Evolutionary conservation across 1,140 invertebrate genomes (phyloP).

Genomic region (Hydropsyche tenuis): DNA sequence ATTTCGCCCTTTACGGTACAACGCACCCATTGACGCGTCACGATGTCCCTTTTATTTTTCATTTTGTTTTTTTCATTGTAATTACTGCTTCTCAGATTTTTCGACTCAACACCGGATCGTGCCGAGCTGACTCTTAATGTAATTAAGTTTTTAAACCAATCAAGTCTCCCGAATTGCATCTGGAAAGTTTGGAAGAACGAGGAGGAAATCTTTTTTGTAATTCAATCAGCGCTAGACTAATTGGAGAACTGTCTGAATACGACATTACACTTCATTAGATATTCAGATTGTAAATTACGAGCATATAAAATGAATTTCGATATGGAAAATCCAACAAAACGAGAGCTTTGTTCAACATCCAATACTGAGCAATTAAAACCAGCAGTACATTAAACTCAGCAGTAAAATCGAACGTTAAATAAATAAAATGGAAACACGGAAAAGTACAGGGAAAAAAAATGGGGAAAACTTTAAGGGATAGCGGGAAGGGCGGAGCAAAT

Average conservation of each 20-base stretch:
- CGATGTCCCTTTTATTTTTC: conserved; percentile 19
- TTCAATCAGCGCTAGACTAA: conserved; percentile 49
- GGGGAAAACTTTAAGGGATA: conserved; percentile 11
- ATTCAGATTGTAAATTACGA: neutral
- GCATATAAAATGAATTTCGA: too few relatives aligned
- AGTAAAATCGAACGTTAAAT: conserved; percentile 17
- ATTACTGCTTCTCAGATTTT: conserved; percentile 30
- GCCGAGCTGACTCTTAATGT: conserved; percentile 42
- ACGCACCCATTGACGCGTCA: neutral
- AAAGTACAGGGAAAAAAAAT: conserved; percentile 20
- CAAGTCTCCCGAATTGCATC: conserved; percentile 42
- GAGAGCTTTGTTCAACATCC: neutral
- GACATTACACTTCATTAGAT: conserved; percentile 24
- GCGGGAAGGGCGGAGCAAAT: neutral
- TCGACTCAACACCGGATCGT: conserved; percentile 12
- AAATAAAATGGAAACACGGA: conserved; percentile 8
- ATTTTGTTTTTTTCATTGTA: conserved; percentile 23
- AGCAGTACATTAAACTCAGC: neutral
- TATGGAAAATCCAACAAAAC: neutral
- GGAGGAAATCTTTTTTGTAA: conserved; percentile 43
- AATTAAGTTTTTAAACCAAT: conserved; percentile 51
- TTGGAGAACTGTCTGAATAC: conserved; percentile 43
- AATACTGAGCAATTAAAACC: neutral
- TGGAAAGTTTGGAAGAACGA: conserved; percentile 44
- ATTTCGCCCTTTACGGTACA: conserved; percentile 15